phyloP scores from a whole-genome alignment of 92 coral and sea anemone species.

The Virgularia gustaviana region DNA sequence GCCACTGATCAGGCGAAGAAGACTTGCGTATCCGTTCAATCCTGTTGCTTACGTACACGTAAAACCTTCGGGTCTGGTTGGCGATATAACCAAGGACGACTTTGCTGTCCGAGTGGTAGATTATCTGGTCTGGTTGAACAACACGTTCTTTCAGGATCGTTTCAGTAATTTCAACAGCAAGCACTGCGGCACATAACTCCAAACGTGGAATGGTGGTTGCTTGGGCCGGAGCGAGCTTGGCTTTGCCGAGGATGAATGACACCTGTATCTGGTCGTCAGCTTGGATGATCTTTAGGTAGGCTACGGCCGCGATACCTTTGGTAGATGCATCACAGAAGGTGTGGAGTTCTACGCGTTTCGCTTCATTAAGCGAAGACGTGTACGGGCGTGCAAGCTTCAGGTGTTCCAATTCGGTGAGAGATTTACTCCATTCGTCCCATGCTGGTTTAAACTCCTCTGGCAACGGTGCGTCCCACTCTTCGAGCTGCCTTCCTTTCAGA shows the following conservation, averaged over 20 bases:
- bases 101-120: slow-evolving; percentile 52
- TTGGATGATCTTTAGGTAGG: slow-evolving; percentile 41
- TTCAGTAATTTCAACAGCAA: slow-evolving; percentile 51
- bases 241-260: slow-evolving; percentile 51
- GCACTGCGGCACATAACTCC: slow-evolving; percentile 53
- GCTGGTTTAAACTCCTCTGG: slow-evolving; percentile 49
- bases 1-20: slow-evolving; percentile 8
- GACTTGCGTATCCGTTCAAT: slow-evolving; percentile 9
- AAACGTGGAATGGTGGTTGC: slow-evolving; percentile 52
- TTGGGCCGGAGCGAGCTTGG: slow-evolving; percentile 49
- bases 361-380: slow-evolving; percentile 14
- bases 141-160: slow-evolving; percentile 32
- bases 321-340: slow-evolving; percentile 51
- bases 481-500: slow-evolving; percentile 40
- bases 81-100: slow-evolving; percentile 54
- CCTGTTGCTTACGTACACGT: slow-evolving; percentile 44
- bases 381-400: slow-evolving; percentile 43
- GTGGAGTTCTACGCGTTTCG: slow-evolving; percentile 36
- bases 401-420: slow-evolving; percentile 35
- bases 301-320: slow-evolving; percentile 43
- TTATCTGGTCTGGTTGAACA: slow-evolving; percentile 29
- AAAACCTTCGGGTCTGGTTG: slow-evolving; percentile 47
- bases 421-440: slow-evolving; percentile 46
- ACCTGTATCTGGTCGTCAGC: slow-evolving; percentile 41
- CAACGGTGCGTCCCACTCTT: slow-evolving; percentile 28